Evolutionary conservation across 2,797 vertebrate species (phyloP), one percentile per base, ranked within the genome.

Genomic region (Graptemys geographica): DNA sequence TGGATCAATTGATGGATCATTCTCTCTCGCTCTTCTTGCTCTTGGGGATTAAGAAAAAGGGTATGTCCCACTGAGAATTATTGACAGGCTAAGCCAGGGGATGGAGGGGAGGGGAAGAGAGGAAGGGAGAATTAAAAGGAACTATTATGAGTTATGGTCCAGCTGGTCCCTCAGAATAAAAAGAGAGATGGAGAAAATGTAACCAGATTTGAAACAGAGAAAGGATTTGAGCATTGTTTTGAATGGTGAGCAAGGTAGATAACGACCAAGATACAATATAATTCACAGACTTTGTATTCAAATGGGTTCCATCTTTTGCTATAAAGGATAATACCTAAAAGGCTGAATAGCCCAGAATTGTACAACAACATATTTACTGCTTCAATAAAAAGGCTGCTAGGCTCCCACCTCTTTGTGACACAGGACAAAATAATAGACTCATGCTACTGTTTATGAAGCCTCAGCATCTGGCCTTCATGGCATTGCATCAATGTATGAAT

Each of bases 1-100:
- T 83, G 86, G 86, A 92, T 92, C 90, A 84, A 92, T 84, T 92
- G 90, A 92, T 92, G 90, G 86, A 88, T 84, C 86, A 84, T 88
- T 81, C 13, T 88, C 44, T 57, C 74, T 88, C 44, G 31, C 59
- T 57, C 74, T 59, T 80, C 74, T 80, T 79, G 44, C 59, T 78
- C 86, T 92, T 92, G 86, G 83, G 86, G 76, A 88, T 92, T 88
- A 84, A 84, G 87, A 81, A 79, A 92, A 91, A 88, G 81, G 86
- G 81, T 76, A 92, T 11, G 28, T 88, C 86, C 86, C 76, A 80
- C 86, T 80, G 81, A 84, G 86, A 84, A 74, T 92, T 88, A 92
- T 88, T 52, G 90, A 92, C 90, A 72, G 69, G 44, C 28, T 78
- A 78, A 84, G 52, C 79, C 41, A 44, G 57, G 74, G 79, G 16